Evolutionary conservation across 1,140 invertebrate species (phyloP), one percentile per base, ranked within the genome.

Genomic region (Drosophila virilis): DNA sequence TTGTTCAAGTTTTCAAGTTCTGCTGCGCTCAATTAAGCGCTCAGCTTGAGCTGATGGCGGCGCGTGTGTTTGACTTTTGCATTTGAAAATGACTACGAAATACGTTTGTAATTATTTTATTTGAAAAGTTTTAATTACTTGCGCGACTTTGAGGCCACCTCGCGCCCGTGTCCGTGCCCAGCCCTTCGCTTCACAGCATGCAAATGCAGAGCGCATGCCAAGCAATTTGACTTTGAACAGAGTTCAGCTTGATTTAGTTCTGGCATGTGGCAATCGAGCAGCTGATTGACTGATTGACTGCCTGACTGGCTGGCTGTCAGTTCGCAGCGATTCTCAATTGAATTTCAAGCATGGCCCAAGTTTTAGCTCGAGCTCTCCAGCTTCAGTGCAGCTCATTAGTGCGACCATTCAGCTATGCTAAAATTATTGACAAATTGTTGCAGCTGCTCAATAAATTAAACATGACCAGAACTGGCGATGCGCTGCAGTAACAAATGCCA

Each of bases 41-140:
- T n/a, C 69, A 66, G 61, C 61, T 68, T 46, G 48, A 74, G 52
- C 57, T 42, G 42, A 28, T 28, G 22, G 22, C 22, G 45, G 73
- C 80, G 73, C 80, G 67, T 83, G 81, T 85, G 80, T 85, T 85
- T 85, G 81, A 85, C 81, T 85, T 85, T 80, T 84, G 80, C 69
- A 84, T 84, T 84, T 84, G 73, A 54, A 61, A 83, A 80, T 77
- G 80, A 77, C 80, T 86, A 73, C 52, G 40, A 71, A 82, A 82
- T 79, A 88, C 79, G 68, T 72, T 89, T 74, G 74, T 84, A 88
- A 88, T 84, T 88, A 88, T 89, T 89, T 88, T 78, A 88, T 88
- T 88, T 88, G 80, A 88, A 88, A 88, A 88, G 84, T 88, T 88
- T 89, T 88, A 88, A 88, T 88, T 88, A 88, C 84, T 89, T 88